Base-by-base conservation (phyloP, 2,888 invertebrate genomes). In the Leptopilina syphax region DNA sequence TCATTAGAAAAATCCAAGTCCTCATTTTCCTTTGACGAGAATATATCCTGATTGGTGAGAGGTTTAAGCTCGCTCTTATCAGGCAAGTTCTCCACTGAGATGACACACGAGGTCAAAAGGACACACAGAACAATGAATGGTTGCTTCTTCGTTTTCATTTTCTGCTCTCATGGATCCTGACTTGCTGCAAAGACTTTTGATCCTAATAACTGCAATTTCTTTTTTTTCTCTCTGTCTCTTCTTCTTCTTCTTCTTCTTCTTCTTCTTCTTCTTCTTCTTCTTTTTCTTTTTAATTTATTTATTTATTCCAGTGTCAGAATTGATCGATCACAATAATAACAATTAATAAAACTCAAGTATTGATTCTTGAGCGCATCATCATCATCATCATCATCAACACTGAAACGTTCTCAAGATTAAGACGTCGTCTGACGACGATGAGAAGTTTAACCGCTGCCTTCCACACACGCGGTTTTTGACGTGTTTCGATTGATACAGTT, bases 81-180 rank as follows among this genome's bases (percentile, higher is more conserved):
- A 13, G 10, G 73, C 27, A 34, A 57, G 8, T 27, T 73, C 27
- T 34, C 57, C 13, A 34, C 57, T 9, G 73, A 73, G 12, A 73
- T 13, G 27, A 57, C 57, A 34, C 73, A 73, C 13, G 70, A 70
- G 50, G 34, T 57, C n/a, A 57, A 54, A 73, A 84, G 76, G 78
- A 79, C 81, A 82, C 83, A 86, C 77, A 83, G 83, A 76, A 86
- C 80, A 67, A 86, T 83, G 79, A 87, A 83, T 82, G 85, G 81
- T 79, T 84, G 82, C 84, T 88, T 87, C 85, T 84, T 85, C 85
- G 85, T 88, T 86, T 81, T 89, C 89, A 87, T 89, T 88, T 86
- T 87, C 84, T 82, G 86, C 86, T 85, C 85, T 88, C 88, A 88
- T 87, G 85, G 87, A 87, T 87, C 86, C 87, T 85, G 83, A 13